Evolutionary conservation across 2,113 vertebrate species (phyloP).

Genomic region (Telmatochromis brachygnathus): DNA sequence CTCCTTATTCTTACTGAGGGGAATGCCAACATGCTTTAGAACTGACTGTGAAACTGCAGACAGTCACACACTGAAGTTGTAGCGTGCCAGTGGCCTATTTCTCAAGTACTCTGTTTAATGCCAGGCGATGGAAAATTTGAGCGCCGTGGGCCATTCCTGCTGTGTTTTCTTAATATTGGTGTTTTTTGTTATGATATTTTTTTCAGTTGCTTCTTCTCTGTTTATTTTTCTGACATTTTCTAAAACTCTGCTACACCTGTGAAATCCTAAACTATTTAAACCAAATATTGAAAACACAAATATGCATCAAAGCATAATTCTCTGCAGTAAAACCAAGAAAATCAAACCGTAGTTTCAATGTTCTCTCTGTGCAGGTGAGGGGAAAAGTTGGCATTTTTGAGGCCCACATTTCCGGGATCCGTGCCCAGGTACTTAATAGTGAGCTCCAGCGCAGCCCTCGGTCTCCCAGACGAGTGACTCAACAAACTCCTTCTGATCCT

Average conservation of each 20-base stretch:
- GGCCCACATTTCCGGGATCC: constrained; percentile 81
- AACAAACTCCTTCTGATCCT: constrained; percentile 18
- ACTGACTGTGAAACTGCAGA: background rate
- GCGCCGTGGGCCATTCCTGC: rapidly evolving
- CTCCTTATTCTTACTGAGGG: background rate
- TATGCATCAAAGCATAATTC: background rate
- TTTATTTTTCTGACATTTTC: background rate
- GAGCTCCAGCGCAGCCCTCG: constrained; percentile 78
- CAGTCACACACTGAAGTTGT: background rate
- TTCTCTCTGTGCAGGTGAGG: constrained; percentile 47
- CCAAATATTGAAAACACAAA: background rate
- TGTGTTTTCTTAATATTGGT: background rate
- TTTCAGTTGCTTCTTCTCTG: background rate
- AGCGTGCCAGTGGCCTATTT: background rate
- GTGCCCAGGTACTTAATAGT: constrained; percentile 73
- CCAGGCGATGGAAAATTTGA: background rate
- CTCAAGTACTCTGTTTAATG: background rate
- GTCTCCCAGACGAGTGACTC: constrained; percentile 49
- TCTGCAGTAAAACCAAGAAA: background rate
- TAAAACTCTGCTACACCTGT: background rate
- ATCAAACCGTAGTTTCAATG: background rate
- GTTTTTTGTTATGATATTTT: background rate
- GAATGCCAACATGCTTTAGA: background rate
- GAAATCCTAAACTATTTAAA: background rate
- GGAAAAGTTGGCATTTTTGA: constrained; percentile 91